Conservation (phyloP, 2,113 vertebrate genomes). For the Alouatta palliata region DNA sequence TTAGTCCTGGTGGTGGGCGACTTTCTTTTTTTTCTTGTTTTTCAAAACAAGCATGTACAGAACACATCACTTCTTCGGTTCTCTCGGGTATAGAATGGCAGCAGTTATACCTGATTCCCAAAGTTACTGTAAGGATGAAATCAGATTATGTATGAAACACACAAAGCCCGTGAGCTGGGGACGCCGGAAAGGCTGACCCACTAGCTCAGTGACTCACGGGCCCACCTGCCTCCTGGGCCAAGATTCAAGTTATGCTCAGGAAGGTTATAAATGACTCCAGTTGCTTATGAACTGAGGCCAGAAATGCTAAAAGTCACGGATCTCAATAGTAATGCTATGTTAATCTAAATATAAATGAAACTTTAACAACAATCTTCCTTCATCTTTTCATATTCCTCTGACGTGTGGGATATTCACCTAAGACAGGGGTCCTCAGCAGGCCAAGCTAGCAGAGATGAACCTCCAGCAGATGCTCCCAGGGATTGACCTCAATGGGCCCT, state of each 20-base stretch:
- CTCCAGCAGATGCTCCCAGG: not conserved
- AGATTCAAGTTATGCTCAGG: not conserved
- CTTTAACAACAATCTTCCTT: slow-evolving; percentile 27
- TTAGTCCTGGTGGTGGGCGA: not conserved
- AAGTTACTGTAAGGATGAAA: not conserved
- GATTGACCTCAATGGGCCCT: not conserved
- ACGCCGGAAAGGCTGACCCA: not conserved
- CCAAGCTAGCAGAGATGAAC: not conserved
- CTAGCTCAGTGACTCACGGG: not conserved
- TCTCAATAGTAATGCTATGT: not conserved
- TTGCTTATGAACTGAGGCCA: not conserved
- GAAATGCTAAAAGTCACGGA: not conserved
- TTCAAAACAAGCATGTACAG: not conserved
- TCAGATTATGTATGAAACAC: not conserved
- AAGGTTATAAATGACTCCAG: not conserved
- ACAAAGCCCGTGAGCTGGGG: not conserved
- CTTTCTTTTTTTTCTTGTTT: not conserved
- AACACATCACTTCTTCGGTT: not conserved
- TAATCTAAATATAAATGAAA: slow-evolving; percentile 40
- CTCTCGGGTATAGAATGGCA: not conserved
- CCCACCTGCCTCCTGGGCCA: not conserved
- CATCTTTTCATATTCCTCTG: not conserved
- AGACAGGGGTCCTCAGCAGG: not conserved
- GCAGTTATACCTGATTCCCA: not conserved
- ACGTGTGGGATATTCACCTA: not conserved